Conservation (phyloP, 2,113 vertebrate species). For the Corythornis cristatus region DNA sequence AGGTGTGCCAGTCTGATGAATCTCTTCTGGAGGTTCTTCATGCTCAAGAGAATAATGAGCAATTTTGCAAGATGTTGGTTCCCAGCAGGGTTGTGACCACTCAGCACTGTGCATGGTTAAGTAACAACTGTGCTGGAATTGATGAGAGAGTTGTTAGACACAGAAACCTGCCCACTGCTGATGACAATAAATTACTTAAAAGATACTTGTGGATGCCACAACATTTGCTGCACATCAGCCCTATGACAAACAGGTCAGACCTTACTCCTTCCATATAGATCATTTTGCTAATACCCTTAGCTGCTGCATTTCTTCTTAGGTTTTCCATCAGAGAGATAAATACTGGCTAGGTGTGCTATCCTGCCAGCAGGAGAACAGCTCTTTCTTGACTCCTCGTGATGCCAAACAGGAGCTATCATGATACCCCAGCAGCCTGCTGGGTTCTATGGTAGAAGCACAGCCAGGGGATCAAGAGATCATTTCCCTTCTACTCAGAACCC, state of each 20-base stretch:
- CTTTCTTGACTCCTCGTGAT: background rate
- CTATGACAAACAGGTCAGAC: background rate
- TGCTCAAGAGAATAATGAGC: slow-evolving; percentile 31
- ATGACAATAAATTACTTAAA: background rate
- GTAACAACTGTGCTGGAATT: background rate
- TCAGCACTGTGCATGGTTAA: background rate
- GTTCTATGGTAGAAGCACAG: background rate
- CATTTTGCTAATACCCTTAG: background rate
- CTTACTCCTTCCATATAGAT: background rate
- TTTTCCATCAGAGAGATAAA: background rate
- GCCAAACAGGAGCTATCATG: background rate
- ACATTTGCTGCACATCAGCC: background rate
- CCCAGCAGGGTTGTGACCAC: slow-evolving; percentile 12
- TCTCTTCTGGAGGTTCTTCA: slow-evolving; percentile 2
- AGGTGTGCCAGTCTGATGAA: slow-evolving; percentile 36
- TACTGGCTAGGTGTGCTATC: background rate
- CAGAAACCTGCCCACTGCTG: background rate
- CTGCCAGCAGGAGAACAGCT: background rate
- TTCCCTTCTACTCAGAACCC: background rate
- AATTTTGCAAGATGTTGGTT: background rate
- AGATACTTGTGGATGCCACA: background rate
- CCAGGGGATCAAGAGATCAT: background rate
- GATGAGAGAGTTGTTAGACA: background rate
- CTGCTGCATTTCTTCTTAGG: background rate
- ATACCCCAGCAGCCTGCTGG: background rate